Evolutionary conservation across 2,797 vertebrate genomes (phyloP).

Genomic region (Pteropus rufus): DNA sequence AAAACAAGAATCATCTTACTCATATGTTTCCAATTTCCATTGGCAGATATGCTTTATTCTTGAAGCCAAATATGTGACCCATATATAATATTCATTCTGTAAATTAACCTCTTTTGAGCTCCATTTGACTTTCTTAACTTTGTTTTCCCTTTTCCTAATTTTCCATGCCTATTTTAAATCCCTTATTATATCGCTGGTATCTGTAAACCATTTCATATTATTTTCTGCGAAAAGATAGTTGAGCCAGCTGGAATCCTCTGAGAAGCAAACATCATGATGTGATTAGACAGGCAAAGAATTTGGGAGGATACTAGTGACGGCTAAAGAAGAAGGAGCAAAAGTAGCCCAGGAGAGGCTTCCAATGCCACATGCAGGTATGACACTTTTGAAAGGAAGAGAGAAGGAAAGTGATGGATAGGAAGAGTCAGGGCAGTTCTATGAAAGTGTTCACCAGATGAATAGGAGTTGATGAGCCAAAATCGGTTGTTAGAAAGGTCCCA

Average conservation of each 20-base stretch:
- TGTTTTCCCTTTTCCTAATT: conserved; percentile 11
- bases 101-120: background rate
- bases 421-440: background rate
- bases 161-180: background rate
- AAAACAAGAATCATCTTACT: background rate
- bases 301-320: background rate
- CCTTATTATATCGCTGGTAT: background rate
- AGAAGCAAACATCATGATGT: background rate
- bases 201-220: background rate
- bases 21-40: background rate
- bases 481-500: background rate
- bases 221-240: background rate
- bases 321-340: background rate
- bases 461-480: background rate
- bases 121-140: background rate
- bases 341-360: background rate
- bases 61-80: background rate
- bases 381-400: background rate
- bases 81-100: background rate
- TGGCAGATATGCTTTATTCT: background rate
- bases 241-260: background rate
- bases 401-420: background rate
- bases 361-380: background rate
- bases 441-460: background rate
- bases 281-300: background rate